Conservation (phyloP, 2,797 vertebrate species). For the Philypnodon macrostomus region DNA sequence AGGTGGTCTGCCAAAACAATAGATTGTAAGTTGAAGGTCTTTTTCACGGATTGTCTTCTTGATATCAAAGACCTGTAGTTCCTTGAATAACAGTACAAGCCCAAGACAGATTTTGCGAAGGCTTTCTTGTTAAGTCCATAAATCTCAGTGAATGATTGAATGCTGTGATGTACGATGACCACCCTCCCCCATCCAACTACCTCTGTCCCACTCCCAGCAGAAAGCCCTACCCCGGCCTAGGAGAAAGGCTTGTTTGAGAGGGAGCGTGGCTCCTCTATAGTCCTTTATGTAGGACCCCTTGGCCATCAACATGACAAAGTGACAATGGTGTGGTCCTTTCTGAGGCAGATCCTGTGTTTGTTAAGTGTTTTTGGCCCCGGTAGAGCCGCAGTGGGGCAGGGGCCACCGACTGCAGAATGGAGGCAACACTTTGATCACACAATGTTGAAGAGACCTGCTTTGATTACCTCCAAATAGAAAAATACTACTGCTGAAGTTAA, state of each 20-base stretch:
- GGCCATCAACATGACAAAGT: conserved; percentile 81
- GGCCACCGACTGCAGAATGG: conserved; percentile 54
- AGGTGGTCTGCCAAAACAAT: no score
- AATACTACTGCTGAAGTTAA: not conserved
- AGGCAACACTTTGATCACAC: conserved; percentile 67
- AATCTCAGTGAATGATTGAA: conserved; percentile 3
- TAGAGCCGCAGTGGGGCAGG: conserved; percentile 48
- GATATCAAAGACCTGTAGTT: no score
- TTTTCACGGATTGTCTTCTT: no score
- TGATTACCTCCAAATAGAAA: conserved; percentile 55
- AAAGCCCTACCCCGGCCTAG: conserved; percentile 31
- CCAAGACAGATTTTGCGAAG: no score
- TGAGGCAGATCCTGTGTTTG: conserved; percentile 78
- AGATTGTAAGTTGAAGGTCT: no score
- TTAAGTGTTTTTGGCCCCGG: conserved; percentile 71
- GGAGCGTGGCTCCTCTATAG: conserved; percentile 54
- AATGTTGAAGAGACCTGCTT: conserved; percentile 56
- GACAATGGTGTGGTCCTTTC: conserved; percentile 68
- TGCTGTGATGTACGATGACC: not conserved
- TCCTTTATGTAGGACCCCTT: conserved; percentile 65
- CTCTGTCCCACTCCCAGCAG: conserved; percentile 17
- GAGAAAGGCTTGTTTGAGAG: conserved; percentile 43
- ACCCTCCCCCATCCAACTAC: no score
- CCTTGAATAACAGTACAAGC: no score
- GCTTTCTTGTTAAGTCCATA: not conserved